Conservation (phyloP, 2,888 invertebrate genomes). For the Trissonchulus latispiculum region DNA sequence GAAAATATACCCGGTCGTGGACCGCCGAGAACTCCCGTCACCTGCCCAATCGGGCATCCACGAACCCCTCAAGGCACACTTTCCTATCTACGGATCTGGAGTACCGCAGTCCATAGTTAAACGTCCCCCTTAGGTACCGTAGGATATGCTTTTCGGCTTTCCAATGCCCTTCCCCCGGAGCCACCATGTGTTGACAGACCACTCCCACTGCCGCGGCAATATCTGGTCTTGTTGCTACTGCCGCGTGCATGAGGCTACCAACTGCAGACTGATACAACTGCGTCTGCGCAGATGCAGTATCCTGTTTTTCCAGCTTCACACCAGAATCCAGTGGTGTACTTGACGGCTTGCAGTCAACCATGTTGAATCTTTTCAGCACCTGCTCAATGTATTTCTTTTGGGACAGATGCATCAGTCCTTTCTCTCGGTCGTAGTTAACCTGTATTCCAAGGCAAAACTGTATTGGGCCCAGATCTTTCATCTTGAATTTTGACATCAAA, state of each 20-base stretch:
- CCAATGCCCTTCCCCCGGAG: slow-evolving; percentile 25
- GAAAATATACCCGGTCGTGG: not conserved
- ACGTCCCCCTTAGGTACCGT: slow-evolving; percentile 25
- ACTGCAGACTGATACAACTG: slow-evolving; percentile 15
- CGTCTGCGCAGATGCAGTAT: not conserved
- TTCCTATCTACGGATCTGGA: not conserved
- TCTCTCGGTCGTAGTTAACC: not conserved
- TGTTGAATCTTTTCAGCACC: slow-evolving; percentile 19
- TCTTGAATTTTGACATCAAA: not conserved
- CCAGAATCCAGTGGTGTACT: slow-evolving; percentile 21
- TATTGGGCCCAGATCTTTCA: not conserved
- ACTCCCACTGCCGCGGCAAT: slow-evolving; percentile 20
- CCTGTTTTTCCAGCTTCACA: not conserved
- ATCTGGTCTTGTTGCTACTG: slow-evolving; percentile 23
- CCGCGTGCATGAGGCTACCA: slow-evolving; percentile 19
- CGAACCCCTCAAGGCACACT: slow-evolving; percentile 26
- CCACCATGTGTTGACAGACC: not conserved
- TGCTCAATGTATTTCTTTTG: slow-evolving; percentile 22
- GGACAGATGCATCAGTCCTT: not conserved
- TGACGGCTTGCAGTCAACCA: slow-evolving; percentile 22
- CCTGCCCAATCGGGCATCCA: slow-evolving; percentile 29
- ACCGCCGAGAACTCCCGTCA: slow-evolving; percentile 17
- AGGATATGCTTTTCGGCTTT: slow-evolving; percentile 26
- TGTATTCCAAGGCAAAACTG: not conserved
- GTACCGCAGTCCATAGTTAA: slow-evolving; percentile 7